These are phyloP conservation scores for Terebella lapidaria DNA, from an alignment of 2,888 invertebrate genomes.

Conservation along the genomic window DNA sequence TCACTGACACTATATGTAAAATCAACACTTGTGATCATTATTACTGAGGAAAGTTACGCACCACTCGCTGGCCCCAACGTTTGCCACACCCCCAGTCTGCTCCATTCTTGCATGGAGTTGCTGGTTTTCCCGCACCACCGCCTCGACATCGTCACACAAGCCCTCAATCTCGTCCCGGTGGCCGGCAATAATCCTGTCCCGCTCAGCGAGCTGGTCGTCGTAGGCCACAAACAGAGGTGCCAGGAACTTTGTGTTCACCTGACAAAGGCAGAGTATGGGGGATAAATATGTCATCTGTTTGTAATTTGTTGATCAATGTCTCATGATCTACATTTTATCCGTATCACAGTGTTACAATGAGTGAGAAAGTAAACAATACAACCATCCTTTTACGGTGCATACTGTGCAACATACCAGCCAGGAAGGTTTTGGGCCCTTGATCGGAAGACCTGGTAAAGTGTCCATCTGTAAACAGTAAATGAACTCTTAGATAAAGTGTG, in stretches of 20 bases:
- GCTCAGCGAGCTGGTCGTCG: slow-evolving; percentile 46
- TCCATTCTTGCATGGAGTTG: slow-evolving; percentile 33
- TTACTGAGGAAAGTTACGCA: too few relatives aligned
- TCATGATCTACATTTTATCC: too few relatives aligned
- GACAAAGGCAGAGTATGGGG: too few relatives aligned
- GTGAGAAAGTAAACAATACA: too few relatives aligned
- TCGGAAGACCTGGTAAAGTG: slow-evolving; percentile 42
- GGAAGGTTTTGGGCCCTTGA: slow-evolving; percentile 47
- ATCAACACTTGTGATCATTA: too few relatives aligned
- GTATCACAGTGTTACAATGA: too few relatives aligned
- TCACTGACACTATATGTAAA: not conserved
- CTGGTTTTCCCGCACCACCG: slow-evolving; percentile 43
- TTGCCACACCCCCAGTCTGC: slow-evolving; percentile 28
- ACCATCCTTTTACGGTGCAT: too few relatives aligned
- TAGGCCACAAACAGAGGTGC: slow-evolving; percentile 50
- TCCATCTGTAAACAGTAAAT: slow-evolving; percentile 41
- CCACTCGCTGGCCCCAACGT: slow-evolving; percentile 40
- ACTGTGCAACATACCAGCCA: slow-evolving; percentile 54
- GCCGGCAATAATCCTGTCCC: slow-evolving; percentile 24
- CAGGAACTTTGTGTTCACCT: slow-evolving; percentile 35
- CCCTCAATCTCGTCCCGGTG: slow-evolving; percentile 34
- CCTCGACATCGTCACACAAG: slow-evolving; percentile 34
- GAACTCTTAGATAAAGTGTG: too few relatives aligned
- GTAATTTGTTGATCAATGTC: too few relatives aligned
- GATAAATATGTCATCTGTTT: too few relatives aligned